These are phyloP conservation scores for Peromyscus leucopus DNA, from an alignment of 2,113 vertebrate species.

Conservation along the genomic window DNA sequence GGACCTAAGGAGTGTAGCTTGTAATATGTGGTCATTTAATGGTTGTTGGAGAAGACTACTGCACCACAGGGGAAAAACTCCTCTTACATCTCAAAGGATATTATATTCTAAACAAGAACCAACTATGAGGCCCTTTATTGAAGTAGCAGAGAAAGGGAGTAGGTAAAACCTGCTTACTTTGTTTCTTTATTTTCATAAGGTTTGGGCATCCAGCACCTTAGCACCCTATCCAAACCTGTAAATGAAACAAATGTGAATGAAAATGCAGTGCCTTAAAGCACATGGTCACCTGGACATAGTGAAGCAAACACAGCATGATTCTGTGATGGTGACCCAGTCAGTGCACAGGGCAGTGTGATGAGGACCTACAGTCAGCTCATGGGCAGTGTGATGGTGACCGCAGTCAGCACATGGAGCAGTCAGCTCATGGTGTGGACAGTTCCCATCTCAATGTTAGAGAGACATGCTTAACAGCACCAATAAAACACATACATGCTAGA, in stretches of 20 bases:
- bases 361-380: background rate
- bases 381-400: background rate
- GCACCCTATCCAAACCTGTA: constrained; percentile 24
- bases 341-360: background rate
- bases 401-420: background rate
- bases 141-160: background rate
- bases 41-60: background rate
- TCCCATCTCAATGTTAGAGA: background rate
- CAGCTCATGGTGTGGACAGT: background rate
- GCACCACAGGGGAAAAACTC: background rate
- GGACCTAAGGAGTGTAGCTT: background rate
- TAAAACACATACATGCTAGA: background rate
- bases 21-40: background rate
- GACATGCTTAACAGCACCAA: background rate
- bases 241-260: background rate
- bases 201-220: background rate
- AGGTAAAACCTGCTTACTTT: background rate
- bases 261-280: constrained; percentile 38
- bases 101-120: constrained; percentile 15
- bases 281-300: background rate
- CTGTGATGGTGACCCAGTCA: background rate
- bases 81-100: background rate
- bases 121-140: background rate
- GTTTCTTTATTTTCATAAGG: constrained; percentile 21
- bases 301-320: constrained; percentile 15